These are phyloP conservation scores for Chloroceryle aenea DNA, from an alignment of 2,113 vertebrate species.

Conservation along the genomic window DNA sequence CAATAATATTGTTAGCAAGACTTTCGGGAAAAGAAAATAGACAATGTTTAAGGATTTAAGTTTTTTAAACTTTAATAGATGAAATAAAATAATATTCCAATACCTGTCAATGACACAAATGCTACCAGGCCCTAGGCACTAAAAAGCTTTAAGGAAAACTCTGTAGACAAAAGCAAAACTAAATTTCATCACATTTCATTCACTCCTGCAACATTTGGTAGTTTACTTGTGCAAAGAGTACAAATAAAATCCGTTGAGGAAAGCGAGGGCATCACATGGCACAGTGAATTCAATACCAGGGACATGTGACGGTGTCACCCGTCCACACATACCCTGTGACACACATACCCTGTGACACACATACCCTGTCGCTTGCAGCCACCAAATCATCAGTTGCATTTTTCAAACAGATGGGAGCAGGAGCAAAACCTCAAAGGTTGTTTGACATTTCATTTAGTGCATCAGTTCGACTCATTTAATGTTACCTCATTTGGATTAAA, in stretches of 20 bases:
- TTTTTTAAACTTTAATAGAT: neutral
- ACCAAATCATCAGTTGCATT: neutral
- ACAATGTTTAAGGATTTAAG: neutral
- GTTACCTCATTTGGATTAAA: neutral
- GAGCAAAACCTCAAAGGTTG: neutral
- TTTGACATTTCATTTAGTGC: neutral
- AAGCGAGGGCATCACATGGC: neutral
- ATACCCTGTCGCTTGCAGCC: neutral
- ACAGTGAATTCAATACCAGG: neutral
- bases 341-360: neutral
- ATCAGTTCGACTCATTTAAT: neutral
- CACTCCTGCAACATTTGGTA: neutral
- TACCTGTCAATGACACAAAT: neutral
- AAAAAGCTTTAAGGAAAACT: neutral
- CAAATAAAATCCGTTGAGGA: neutral
- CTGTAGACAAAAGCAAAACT: neutral
- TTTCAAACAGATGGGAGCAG: neutral
- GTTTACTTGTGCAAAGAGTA: neutral
- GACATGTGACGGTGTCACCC: slow-evolving; percentile 3
- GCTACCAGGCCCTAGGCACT: neutral
- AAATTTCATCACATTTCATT: neutral
- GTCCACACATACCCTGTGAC: neutral
- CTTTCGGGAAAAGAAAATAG: neutral
- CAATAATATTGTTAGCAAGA: neutral
- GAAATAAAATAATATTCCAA: neutral